These are phyloP conservation scores for Actinostola sp. DNA, from an alignment of 92 coral and sea anemone genomes.

Conservation along the genomic window DNA sequence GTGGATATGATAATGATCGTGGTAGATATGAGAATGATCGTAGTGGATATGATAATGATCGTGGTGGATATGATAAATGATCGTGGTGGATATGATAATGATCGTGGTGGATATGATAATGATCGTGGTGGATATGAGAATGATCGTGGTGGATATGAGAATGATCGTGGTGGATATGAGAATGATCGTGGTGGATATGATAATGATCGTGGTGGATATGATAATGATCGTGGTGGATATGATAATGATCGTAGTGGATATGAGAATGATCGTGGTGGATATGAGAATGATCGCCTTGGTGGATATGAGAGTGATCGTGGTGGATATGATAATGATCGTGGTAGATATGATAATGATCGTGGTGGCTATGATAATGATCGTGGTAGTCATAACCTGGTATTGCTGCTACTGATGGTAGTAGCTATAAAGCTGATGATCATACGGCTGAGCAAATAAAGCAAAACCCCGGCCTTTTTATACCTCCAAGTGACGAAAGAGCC, in stretches of 20 bases:
- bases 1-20: not conserved
- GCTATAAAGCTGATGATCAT: not conserved
- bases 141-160: no score
- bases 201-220: no score
- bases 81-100: not conserved
- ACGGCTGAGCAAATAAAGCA: constrained; percentile 8
- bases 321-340: not conserved
- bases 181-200: no score
- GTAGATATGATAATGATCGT: not conserved
- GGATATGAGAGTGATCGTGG: no score
- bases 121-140: no score
- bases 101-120: not conserved
- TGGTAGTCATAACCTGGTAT: not conserved
- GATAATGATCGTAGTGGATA: not conserved
- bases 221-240: no score
- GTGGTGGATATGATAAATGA: not conserved
- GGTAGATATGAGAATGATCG: not conserved
- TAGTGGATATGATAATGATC: not conserved
- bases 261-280: not conserved
- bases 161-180: no score
- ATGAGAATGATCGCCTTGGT: not conserved
- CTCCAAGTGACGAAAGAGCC: constrained; percentile 81
- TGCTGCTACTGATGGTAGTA: not conserved
- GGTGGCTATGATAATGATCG: not conserved
- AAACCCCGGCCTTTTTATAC: constrained; percentile 22